Base-by-base conservation (phyloP, 1,140 invertebrate genomes). In the Cydia splendana region DNA sequence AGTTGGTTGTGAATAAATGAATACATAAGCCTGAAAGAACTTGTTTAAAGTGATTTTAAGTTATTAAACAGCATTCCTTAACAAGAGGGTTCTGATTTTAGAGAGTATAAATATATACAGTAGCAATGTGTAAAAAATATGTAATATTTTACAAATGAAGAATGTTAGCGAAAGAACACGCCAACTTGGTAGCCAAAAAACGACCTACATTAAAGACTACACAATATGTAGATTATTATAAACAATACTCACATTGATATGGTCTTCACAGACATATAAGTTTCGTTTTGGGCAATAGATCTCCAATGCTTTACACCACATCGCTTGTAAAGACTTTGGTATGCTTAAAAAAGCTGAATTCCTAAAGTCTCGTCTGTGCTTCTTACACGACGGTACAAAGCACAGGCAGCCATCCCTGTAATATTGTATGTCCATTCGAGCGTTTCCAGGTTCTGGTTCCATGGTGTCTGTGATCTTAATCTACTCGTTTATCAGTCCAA, bases 281-380 rank as follows among this genome's bases (percentile, higher is more conserved):
- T 65, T 65, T 24, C 62, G 62, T 65, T 65, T 65, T 24, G 62
- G 62, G 62, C 62, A 65, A 24, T 65, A 24, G 0, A 65, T 65
- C 18, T 20, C 4, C 24, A 65, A 65, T 20, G 62, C 62, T 65
- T 65, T 20, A 24, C 62, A 65, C 62, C 62, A 65, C 30, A 24
- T 28, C 10, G 62, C 62, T 65, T 65, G 62, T 28, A 65, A 65
- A 65, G 62, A 24, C 62, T 65, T 65, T 28, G 62, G 62, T 65
- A 65, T 6, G 10, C 62, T 65, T 24, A 65, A 65, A 65, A 10
- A 65, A 5, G 24, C 5, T 28, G 20, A 65, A 1, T 2, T 65
- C 10, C 20, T n/a, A 65, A 24, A 65, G 20, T 65, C 62, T 24
- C 62, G 62, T 65, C 62, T 65, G 24, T 7, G 20, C 24, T 65